Conservation (phyloP, 1,140 invertebrate genomes). For the Triops longicaudatus region DNA sequence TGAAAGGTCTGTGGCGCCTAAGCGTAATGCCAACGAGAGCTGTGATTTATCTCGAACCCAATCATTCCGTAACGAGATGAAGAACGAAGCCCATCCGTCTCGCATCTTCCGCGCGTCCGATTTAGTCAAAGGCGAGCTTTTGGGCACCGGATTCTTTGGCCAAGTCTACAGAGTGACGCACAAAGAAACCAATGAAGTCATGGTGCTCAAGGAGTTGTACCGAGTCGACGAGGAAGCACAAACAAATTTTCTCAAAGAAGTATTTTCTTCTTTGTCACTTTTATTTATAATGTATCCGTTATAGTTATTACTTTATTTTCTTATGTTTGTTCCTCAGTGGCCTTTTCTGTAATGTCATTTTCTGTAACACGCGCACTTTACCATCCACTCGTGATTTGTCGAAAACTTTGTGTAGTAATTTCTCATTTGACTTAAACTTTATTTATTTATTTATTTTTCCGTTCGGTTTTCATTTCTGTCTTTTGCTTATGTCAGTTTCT, state of each 20-base stretch:
- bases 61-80: constrained; percentile 70
- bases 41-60: constrained; percentile 73
- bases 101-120: constrained; percentile 82
- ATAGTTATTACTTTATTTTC: neutral
- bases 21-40: constrained; percentile 30
- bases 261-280: constrained; percentile 37
- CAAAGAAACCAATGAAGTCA: constrained; percentile 77
- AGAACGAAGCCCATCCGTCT: constrained; percentile 52
- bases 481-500: too few species aligned
- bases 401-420: too few species aligned
- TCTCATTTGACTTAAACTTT: too few species aligned
- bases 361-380: too few species aligned
- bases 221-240: constrained; percentile 88
- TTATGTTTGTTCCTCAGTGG: too few species aligned
- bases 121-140: constrained; percentile 74
- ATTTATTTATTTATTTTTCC: too few species aligned
- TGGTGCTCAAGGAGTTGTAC: constrained; percentile 91
- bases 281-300: neutral
- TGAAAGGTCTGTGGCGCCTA: neutral
- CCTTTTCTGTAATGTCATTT: too few species aligned
- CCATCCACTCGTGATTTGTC: too few species aligned
- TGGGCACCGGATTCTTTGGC: constrained; percentile 89
- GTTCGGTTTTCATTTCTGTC: too few species aligned
- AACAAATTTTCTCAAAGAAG: constrained; percentile 88
- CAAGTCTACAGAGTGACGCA: constrained; percentile 79